Evolutionary conservation across 2,797 vertebrate species (phyloP).

Genomic region (Diplodus sargus): DNA sequence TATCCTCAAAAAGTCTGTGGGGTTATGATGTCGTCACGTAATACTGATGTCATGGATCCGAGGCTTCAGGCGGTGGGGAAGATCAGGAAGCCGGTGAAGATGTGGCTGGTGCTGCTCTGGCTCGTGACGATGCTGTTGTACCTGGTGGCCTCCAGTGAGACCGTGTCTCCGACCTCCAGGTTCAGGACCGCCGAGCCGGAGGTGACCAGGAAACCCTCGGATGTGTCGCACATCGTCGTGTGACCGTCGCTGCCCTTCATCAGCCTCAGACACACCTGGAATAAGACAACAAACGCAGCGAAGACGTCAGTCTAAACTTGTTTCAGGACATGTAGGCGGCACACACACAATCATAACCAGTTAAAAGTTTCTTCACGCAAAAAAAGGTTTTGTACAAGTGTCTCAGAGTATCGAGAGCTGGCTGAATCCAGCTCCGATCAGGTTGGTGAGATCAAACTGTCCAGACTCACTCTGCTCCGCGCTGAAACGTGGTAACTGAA

Average conservation of each 20-base stretch:
- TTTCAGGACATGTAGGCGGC: no score
- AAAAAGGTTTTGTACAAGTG: no score
- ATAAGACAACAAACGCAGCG: not conserved
- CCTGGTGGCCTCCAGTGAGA: constrained; percentile 42
- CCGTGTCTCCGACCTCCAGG: constrained; percentile 51
- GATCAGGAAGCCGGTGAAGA: constrained; percentile 73
- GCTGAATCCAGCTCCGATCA: not conserved
- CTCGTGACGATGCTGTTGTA: constrained; percentile 23
- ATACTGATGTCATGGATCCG: not conserved
- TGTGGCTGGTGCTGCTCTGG: constrained; percentile 42
- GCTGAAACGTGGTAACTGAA: constrained; percentile 75
- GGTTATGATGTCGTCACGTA: not conserved
- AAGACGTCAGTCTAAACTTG: not conserved
- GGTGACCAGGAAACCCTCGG: constrained; percentile 59
- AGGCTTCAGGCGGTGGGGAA: constrained; percentile 39
- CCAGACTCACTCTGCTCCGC: constrained; percentile 60
- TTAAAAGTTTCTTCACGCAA: no score
- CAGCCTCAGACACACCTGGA: constrained; percentile 72
- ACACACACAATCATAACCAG: no score
- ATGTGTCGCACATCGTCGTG: constrained; percentile 37
- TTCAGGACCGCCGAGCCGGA: constrained; percentile 62
- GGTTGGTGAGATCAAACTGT: not conserved
- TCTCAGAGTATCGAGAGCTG: no score
- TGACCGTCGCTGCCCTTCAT: constrained; percentile 34
- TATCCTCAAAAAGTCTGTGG: not conserved